Percentiles rank a stretch among this genome's conserved stretches.
These are phyloP conservation scores for Nipponia nippon DNA, from an alignment of 2,113 vertebrate genomes.

Conservation along the genomic window DNA sequence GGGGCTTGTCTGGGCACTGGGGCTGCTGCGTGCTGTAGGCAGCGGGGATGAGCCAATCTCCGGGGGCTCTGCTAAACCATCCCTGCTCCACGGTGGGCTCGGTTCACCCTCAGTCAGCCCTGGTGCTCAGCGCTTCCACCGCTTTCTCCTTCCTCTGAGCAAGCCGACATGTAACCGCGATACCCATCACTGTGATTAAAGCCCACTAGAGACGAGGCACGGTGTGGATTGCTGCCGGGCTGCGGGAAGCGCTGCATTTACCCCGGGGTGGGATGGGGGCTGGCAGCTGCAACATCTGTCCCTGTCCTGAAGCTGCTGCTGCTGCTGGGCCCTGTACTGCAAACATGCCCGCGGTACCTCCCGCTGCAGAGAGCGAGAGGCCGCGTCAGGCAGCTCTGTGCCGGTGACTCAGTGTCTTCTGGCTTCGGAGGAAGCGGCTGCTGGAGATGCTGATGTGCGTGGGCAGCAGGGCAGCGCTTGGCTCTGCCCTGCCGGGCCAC, in stretches of 20 bases:
- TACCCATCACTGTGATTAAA: not conserved
- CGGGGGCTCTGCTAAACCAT: not conserved
- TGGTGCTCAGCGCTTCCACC: not conserved
- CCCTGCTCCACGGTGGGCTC: not conserved
- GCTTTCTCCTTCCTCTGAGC: not conserved
- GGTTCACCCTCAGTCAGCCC: not conserved
- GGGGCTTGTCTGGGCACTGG: not conserved
- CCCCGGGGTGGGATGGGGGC: not conserved
- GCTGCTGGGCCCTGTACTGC: not conserved
- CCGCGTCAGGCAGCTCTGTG: not conserved
- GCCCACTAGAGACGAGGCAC: accelerated
- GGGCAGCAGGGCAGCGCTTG: not conserved
- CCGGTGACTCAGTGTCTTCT: not conserved
- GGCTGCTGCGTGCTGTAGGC: not conserved
- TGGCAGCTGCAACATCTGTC: not conserved
- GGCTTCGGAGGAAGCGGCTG: not conserved
- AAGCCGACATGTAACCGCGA: accelerated
- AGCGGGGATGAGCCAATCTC: accelerated
- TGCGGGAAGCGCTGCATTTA: accelerated
- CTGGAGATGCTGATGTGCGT: not conserved
- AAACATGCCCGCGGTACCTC: accelerated
- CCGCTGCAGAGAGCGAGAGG: not conserved
- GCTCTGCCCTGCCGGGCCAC: not conserved
- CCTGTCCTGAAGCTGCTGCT: not conserved
- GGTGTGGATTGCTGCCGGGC: not conserved